phyloP scores from a whole-genome alignment of 2,113 vertebrate species.

The Australoheros scitulus region DNA sequence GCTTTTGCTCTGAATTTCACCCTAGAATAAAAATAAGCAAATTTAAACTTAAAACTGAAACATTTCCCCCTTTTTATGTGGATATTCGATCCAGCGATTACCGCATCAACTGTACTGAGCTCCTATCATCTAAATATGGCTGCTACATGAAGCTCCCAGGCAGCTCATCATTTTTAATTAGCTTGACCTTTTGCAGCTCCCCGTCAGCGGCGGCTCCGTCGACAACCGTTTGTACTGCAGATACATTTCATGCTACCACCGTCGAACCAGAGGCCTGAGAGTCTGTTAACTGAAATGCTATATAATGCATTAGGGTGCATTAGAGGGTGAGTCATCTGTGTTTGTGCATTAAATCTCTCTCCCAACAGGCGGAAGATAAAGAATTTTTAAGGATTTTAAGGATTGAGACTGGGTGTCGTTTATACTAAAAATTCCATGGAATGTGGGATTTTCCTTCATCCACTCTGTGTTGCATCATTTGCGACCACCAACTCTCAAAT shows the following conservation, averaged over 20 bases:
- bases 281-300: conserved; percentile 8
- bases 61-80: neutral
- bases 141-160: neutral
- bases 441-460: conserved; percentile 56
- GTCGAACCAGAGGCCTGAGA: conserved; percentile 52
- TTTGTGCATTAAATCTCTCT: conserved; percentile 55
- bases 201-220: neutral
- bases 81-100: neutral
- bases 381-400: neutral
- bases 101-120: neutral
- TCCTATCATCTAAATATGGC: neutral
- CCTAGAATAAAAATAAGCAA: neutral
- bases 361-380: neutral
- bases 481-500: neutral
- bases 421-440: conserved; percentile 40
- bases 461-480: neutral
- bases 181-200: conserved; percentile 21
- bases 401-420: neutral
- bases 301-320: conserved; percentile 14
- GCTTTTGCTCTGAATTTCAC: too few relatives aligned
- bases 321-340: conserved; percentile 14
- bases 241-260: neutral
- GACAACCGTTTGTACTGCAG: neutral
- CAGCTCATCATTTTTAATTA: conserved; percentile 45
- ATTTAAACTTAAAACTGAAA: neutral